A percentile compares a stretch with the other conserved stretches of the same genome.
phyloP scores from a whole-genome alignment of 2,888 invertebrate genomes.

The Hirudinaria manillensis region DNA sequence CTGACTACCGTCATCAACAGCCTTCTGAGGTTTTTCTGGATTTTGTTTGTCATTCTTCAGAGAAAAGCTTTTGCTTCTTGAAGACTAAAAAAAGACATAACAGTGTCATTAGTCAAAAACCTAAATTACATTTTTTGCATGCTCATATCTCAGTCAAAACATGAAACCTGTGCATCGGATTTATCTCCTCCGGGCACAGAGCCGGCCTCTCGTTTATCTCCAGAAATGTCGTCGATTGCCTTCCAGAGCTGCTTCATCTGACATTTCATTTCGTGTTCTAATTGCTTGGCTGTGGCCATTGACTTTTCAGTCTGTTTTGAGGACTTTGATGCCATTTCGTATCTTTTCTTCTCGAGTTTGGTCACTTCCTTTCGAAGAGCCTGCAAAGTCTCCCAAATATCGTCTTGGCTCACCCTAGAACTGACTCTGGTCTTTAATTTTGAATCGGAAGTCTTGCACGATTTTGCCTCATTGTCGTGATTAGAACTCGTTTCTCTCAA shows the following conservation, averaged over 20 bases:
- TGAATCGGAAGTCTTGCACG: too few relatives aligned
- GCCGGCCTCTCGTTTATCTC: too few relatives aligned
- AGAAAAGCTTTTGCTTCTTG: too few relatives aligned
- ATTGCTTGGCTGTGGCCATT: neutral
- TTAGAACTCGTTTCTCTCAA: neutral
- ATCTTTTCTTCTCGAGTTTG: neutral
- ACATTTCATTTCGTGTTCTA: constrained; percentile 2
- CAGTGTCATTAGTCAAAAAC: too few relatives aligned
- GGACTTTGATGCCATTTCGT: neutral
- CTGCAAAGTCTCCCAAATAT: neutral
- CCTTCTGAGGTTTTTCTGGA: neutral
- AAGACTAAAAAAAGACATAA: too few relatives aligned
- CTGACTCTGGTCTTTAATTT: neutral
- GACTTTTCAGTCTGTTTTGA: neutral
- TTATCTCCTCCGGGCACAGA: too few relatives aligned
- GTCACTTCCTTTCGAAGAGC: neutral
- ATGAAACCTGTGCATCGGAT: too few relatives aligned
- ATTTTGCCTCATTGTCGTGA: too few relatives aligned
- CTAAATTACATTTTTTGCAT: too few relatives aligned
- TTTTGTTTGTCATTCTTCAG: neutral
- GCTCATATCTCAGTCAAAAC: too few relatives aligned
- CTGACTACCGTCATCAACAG: too few relatives aligned
- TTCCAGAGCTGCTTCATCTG: neutral
- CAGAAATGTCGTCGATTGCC: neutral
- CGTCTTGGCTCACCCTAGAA: neutral